Evolutionary conservation across 2,888 invertebrate species (phyloP).

Genomic region (Hirtodrosophila duncani): DNA sequence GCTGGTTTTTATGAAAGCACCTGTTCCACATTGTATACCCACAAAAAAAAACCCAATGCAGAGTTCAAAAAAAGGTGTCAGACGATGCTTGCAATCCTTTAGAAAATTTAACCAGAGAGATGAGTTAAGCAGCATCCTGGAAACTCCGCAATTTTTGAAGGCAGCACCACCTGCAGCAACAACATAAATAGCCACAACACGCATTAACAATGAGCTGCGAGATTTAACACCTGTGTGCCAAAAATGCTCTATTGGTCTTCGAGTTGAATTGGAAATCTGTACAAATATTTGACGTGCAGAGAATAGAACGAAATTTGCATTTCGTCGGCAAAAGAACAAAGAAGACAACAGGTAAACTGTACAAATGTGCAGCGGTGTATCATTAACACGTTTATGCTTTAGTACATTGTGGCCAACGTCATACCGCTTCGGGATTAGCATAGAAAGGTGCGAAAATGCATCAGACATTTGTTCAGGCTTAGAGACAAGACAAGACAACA

Average conservation of each 20-base stretch:
- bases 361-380: slow-evolving; percentile 26
- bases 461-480: slow-evolving; percentile 26
- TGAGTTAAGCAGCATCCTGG: slow-evolving; percentile 64
- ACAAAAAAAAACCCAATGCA: no score
- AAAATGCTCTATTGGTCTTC: slow-evolving; percentile 59
- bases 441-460: slow-evolving; percentile 63
- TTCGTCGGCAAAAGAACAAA: slow-evolving; percentile 65
- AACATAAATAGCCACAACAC: slow-evolving; percentile 19
- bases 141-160: slow-evolving; percentile 58
- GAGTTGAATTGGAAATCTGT: slow-evolving; percentile 49
- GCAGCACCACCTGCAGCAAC: slow-evolving; percentile 19
- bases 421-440: slow-evolving; percentile 26
- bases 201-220: slow-evolving; percentile 66
- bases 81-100: slow-evolving; percentile 48
- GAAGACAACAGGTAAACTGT: slow-evolving; percentile 54
- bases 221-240: slow-evolving; percentile 67
- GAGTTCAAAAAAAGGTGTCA: slow-evolving; percentile 13
- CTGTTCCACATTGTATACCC: no score
- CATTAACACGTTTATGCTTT: slow-evolving; percentile 59
- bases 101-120: no score
- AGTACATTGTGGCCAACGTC: slow-evolving; percentile 6
- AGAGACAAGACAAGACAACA: background rate
- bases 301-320: slow-evolving; percentile 66
- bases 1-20: no score
- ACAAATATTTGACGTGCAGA: slow-evolving; percentile 66